These are phyloP conservation scores for Falco concolor DNA, from an alignment of 2,797 vertebrate genomes.

Conservation along the genomic window DNA sequence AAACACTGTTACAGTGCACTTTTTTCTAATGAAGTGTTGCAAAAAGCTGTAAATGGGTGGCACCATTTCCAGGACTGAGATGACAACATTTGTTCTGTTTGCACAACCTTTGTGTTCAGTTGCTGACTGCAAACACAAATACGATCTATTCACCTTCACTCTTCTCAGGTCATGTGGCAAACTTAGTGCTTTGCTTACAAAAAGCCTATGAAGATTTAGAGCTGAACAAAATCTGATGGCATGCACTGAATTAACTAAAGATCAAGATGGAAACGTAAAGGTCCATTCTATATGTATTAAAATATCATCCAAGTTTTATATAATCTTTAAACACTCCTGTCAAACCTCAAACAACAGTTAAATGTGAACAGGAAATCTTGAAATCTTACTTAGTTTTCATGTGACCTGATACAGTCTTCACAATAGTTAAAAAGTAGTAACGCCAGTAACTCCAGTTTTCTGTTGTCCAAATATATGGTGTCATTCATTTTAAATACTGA, in stretches of 20 bases:
- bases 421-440: not conserved
- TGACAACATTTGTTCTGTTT: constrained; percentile 39
- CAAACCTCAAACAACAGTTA: not conserved
- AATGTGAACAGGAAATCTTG: not conserved
- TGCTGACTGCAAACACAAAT: constrained; percentile 9
- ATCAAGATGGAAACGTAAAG: not conserved
- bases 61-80: not conserved
- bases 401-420: not conserved
- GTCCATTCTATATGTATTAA: not conserved
- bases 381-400: not conserved
- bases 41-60: not conserved
- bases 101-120: constrained; percentile 31
- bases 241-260: not conserved
- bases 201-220: not conserved
- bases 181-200: not conserved
- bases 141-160: not conserved
- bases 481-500: not conserved
- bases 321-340: not conserved
- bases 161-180: not conserved
- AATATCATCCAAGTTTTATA: not conserved
- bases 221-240: not conserved
- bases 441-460: not conserved
- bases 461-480: not conserved
- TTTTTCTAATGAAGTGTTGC: not conserved
- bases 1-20: not conserved